Percentiles rank a stretch among this genome's conserved stretches.
These are phyloP conservation scores for Campopleginae sp. DNA, from an alignment of 2,888 invertebrate species.

Conservation along the genomic window DNA sequence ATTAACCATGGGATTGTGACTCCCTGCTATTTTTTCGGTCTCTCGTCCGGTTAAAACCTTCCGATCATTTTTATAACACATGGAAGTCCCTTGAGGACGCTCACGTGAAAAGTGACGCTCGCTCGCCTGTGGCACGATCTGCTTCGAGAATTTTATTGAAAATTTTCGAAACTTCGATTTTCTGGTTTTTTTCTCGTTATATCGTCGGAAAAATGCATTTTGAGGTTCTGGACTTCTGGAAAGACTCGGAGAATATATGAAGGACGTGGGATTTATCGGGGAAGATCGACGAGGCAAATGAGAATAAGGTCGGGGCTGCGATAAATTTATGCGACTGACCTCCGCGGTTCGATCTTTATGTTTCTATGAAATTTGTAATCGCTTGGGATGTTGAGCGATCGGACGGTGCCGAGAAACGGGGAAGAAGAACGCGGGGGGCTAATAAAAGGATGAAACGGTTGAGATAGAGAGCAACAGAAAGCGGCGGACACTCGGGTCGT, in stretches of 20 bases:
- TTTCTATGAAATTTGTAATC: constrained; percentile 9
- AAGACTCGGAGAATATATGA: no score
- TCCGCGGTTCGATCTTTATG: constrained; percentile 9
- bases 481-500: constrained; percentile 32
- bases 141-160: neutral
- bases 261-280: no score
- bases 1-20: constrained; percentile 39
- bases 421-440: neutral
- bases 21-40: constrained; percentile 19
- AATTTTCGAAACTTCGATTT: neutral
- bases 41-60: neutral
- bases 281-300: no score
- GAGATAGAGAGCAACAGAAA: constrained; percentile 23
- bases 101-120: neutral
- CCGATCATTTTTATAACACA: constrained; percentile 1
- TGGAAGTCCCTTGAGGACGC: neutral
- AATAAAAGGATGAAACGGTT: constrained; percentile 61
- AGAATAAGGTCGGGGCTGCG: neutral
- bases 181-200: no score
- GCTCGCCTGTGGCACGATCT: no score
- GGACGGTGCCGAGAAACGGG: constrained; percentile 6
- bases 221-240: no score
- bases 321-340: constrained; percentile 14
- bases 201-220: no score
- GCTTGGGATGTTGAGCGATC: constrained; percentile 45